Base-by-base conservation (phyloP, 1,140 invertebrate genomes). In the Lepidurus arcticus region DNA sequence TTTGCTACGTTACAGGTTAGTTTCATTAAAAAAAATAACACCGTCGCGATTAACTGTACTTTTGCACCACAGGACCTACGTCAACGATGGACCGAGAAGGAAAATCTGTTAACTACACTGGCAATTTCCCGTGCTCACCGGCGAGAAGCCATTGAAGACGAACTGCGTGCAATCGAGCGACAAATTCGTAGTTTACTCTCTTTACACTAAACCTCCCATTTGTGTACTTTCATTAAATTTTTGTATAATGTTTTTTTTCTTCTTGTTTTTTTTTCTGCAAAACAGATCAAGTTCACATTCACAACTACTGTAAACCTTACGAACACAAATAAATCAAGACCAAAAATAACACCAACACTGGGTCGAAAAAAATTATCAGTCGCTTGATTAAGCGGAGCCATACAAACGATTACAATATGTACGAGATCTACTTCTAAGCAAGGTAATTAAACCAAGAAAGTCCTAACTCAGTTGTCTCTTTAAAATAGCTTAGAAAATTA, bases 71-170 rank as follows among this genome's bases (percentile, higher is more conserved):
- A 78, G 78, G 73, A 45, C 7, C 78, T 78, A 34, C 73, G 75
- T 24, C 73, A 74, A 16, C 78, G 45, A 13, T 78, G 78, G 78
- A 75, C 53, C 21, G 44, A 47, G 7, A 43, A 75, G n/a, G 78
- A 78, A 73, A 75, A 43, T 44, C 78, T 42, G 13, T 45, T 78
- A 45, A 1, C 44, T 9, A 21, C 10, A n/a, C 42, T 78, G 13
- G 34, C 42, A 11, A 75, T 78, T 42, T 43, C 73, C 1, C 73
- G 78, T 0, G 73, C 78, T 26, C 73, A 78, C 9, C 74, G 53
- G 75, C 78, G 78, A 16, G 78, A 78, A 26, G 73, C 78, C 7
- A 78, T 78, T 43, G 78, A 78, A 45, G 78, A 78, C 42, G 78
- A 78, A 26, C 45, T 78, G n/a, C 78, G 73, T 6, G 21, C 11